Base-by-base conservation (phyloP, 2,888 invertebrate species). In the Pheosia gnoma region DNA sequence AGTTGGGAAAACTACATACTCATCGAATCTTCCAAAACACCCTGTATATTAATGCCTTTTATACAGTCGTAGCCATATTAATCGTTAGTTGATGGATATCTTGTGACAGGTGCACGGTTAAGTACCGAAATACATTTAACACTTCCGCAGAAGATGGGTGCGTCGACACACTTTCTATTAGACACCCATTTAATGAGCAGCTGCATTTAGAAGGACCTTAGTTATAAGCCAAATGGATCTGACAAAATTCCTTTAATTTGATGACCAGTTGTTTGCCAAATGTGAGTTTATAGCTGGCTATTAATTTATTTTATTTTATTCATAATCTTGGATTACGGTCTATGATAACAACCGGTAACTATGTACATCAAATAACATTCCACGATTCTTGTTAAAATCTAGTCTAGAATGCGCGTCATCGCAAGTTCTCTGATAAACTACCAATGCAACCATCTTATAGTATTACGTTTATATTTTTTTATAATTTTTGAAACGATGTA, bases 141-240 rank as follows among this genome's bases (percentile, higher is more conserved):
- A 51, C 51, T 51, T 51, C 51, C 51, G 25, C 51, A 10, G 25
- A 51, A 25, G 51, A 47, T 47, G 47, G 43, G n/a, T 9, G 51
- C 51, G 51, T 25, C 51, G 51, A 51, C 51, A 51, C 51, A 51
- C 51, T 10, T 51, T 51, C 51, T 51, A 51, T 25, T 51, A 25
- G 51, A 7, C n/a, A n/a, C 51, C 8, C 3, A 51, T 51, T 51
- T 51, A 51, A 51, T 51, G 51, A 51, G 51, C 25, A 8, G 51
- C 9, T n/a, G 25, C 5, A 49, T 49, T 3, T 49, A 49, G 25
- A 25, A 51, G 8, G 25, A 25, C 8, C 25, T 25, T 25, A 51
- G 51, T 51, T 25, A 7, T 25, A n/a, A 47, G 4, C 47, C 5
- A 47, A n/a, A n/a, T 47, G 4, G 4, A 6, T n/a, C n/a, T 47